These are phyloP conservation scores for Cardiocondyla obscurior DNA, from an alignment of 1,140 invertebrate species.

Conservation along the genomic window DNA sequence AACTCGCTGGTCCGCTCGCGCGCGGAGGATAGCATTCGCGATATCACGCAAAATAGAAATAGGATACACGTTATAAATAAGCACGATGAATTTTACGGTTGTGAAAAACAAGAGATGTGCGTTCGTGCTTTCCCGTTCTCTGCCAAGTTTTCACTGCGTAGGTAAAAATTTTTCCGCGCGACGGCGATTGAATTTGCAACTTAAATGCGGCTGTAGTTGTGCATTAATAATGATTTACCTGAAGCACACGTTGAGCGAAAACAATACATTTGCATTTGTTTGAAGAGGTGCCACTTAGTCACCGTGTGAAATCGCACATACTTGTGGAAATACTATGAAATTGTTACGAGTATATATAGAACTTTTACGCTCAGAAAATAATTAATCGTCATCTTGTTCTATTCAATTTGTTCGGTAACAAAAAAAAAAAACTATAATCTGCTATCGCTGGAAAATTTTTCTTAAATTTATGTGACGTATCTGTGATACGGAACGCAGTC, in stretches of 20 bases:
- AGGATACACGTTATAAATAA: conserved; percentile 70
- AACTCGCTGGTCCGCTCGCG: conserved; percentile 10
- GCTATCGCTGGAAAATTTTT: not conserved
- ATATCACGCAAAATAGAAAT: conserved; percentile 64
- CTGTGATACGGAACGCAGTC: not conserved
- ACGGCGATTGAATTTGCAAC: not conserved
- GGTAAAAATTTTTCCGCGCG: conserved; percentile 33
- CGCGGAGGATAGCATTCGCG: not conserved
- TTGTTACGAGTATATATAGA: too few species aligned
- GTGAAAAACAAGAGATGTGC: conserved; percentile 44
- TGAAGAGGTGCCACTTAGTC: not conserved
- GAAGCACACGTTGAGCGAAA: not conserved
- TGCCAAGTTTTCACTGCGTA: conserved; percentile 33
- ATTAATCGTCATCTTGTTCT: not conserved
- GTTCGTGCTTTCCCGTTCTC: not conserved
- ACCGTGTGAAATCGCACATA: not conserved
- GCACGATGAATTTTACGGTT: conserved; percentile 49
- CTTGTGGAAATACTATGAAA: not conserved
- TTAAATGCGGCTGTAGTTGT: too few species aligned
- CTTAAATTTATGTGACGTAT: not conserved
- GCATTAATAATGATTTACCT: not conserved
- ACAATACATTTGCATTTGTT: not conserved
- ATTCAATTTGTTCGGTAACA: not conserved
- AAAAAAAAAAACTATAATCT: not conserved
- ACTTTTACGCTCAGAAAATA: not conserved